Base-by-base conservation (phyloP, 2,888 invertebrate genomes). In the Mechanitis mazaeus region DNA sequence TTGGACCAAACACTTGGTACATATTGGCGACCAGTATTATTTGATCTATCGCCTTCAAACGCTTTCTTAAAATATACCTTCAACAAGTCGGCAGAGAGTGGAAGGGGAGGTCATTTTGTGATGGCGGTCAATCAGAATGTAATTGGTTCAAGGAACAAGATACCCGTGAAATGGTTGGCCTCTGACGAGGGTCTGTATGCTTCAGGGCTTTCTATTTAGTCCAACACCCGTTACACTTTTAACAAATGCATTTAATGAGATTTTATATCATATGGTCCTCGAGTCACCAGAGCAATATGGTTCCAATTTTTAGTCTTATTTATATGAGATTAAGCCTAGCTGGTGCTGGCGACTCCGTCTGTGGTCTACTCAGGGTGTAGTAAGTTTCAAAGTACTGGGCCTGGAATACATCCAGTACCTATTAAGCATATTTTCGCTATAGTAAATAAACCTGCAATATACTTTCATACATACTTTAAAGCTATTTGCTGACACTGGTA, bases 121-220 rank as follows among this genome's bases (percentile, higher is more conserved):
- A 69, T 69, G 68, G 60, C 77, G 81, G 86, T 83, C 86, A 83
- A 84, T 87, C 86, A 84, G 83, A 80, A 78, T 82, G 86, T 87
- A 87, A 87, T 87, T 87, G 87, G 81, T 80, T 82, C 80, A 80
- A 80, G 78, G 72, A 78, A 69, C 78, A 85, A 87, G 87, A 85
- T 85, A 87, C 80, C 85, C 87, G 86, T 87, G 86, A 87, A 88
- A 86, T 86, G 86, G 83, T 81, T 85, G 81, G 76, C 82, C 79
- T 71, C 80, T 85, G 86, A 87, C 84, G 81, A 84, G 86, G 87
- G 85, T 84, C 70, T 76, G 65, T 68, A 79, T 77, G 82, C 80
- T 81, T 71, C 75, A 72, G 73, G 78, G 79, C 75, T 75, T 80
- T 81, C 80, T 73, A 77, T 83, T 83, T 78, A 76, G 78, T 68